A percentile compares a stretch with the other conserved stretches of the same genome.
These are phyloP conservation scores for Serilophus lunatus DNA, from an alignment of 2,113 vertebrate genomes.

Conservation along the genomic window DNA sequence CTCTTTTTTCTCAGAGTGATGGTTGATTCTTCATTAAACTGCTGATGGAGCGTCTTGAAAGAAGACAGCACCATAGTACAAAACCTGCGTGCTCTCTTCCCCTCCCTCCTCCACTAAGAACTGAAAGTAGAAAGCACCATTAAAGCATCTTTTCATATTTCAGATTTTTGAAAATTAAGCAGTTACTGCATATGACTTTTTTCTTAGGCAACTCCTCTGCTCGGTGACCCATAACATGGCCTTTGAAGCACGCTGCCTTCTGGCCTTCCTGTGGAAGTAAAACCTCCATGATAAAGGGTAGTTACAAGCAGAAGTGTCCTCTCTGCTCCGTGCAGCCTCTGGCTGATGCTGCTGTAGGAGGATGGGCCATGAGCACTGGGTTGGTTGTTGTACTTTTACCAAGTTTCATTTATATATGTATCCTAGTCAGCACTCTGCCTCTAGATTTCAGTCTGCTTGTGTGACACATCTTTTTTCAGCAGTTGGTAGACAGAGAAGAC, in stretches of 20 bases:
- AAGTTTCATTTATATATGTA: background rate
- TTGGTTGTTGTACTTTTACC: accelerated
- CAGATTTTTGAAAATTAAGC: background rate
- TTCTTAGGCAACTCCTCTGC: background rate
- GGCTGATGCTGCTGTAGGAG: background rate
- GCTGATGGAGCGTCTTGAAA: background rate
- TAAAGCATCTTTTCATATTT: background rate
- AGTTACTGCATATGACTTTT: background rate
- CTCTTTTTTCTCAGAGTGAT: background rate
- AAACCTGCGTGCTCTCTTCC: background rate
- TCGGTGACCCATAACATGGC: background rate
- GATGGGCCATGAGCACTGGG: accelerated
- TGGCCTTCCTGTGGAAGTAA: background rate
- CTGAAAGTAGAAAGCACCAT: background rate
- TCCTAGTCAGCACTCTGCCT: background rate
- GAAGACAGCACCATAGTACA: background rate
- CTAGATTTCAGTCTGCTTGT: background rate
- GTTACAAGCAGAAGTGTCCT: background rate
- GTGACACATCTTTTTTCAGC: background rate
- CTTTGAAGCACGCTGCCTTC: background rate
- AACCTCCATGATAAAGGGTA: accelerated
- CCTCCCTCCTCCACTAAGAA: background rate
- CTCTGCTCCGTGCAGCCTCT: accelerated
- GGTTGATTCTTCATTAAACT: background rate
- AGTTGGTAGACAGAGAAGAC: background rate